Evolutionary conservation across 2,797 vertebrate species (phyloP).

Genomic region (Tokudaia muenninki): DNA sequence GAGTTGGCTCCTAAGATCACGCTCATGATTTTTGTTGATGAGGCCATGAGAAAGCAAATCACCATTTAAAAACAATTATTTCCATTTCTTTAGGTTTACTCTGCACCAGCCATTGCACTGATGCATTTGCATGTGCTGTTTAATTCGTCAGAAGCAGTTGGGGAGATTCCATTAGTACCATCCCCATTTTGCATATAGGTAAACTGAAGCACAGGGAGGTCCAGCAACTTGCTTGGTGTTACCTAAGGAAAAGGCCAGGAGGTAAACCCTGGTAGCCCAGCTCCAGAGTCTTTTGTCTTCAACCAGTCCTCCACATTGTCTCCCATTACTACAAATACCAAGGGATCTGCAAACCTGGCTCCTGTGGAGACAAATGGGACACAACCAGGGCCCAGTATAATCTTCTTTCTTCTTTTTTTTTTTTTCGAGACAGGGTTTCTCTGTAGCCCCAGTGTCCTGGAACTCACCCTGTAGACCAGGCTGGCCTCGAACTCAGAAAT

Average conservation of each 20-base stretch:
- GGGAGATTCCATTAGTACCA: neutral
- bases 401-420: neutral
- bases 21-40: neutral
- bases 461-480: too few species aligned
- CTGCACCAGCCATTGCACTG: neutral
- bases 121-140: constrained; percentile 7
- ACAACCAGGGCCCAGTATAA: neutral
- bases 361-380: neutral
- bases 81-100: neutral
- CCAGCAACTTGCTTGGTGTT: neutral
- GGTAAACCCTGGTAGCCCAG: neutral
- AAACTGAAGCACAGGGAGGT: neutral
- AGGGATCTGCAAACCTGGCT: too few species aligned
- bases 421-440: too few species aligned
- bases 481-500: too few species aligned
- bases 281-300: neutral
- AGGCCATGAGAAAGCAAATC: neutral
- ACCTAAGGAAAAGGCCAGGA: constrained; percentile 3
- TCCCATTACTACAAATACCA: neutral
- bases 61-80: neutral
- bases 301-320: neutral
- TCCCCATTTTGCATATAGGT: constrained; percentile 9
- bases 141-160: constrained; percentile 28
- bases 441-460: too few species aligned
- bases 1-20: neutral